Evolutionary conservation across 2,888 invertebrate species (phyloP), one percentile per base, ranked within the genome.

Genomic region (Apeira syringaria): DNA sequence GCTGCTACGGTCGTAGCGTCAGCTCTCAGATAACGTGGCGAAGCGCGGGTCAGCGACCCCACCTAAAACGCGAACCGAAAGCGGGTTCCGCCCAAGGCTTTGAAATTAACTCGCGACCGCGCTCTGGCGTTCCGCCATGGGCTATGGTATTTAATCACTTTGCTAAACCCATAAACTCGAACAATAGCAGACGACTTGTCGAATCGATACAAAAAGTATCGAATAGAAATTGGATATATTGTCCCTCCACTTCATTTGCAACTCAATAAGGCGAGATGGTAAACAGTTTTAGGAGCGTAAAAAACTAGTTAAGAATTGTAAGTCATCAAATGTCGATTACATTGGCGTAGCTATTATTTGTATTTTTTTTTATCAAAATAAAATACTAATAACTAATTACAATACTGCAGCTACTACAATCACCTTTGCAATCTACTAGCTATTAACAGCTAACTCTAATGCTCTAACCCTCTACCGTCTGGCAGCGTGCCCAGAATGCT

Each of bases 171-270:
- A 75, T 81, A 80, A 80, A 77, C 60, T 59, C 55, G 62, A 77
- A 82, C 81, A 82, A 82, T 82, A 73, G 77, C 56, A 54, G 61
- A 64, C 68, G 30, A 70, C 72, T 67, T 73, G 76, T n/a, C n/a
- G n/a, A n/a, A 75, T 77, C 68, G 77, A 71, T 74, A 77, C 71
- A 78, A 80, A 77, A 80, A 78, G 68, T 73, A 74, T 74, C 72
- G 70, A 75, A 73, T 74, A 74, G 75, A 71, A 60, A 65, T 66
- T 67, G 61, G 64, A 68, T 64, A 67, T 63, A 78, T 76, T 69
- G 68, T 79, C 70, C 71, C 68, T 75, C 20, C 24, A 29, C 20
- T 44, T 38, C 33, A 44, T 44, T 44, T 38, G 38, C 38, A 38
- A 34, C 38, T 37, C 37, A 27, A 36, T 42, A 42, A 35, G 25